These are phyloP conservation scores for Dendroctonus ponderosae DNA, from an alignment of 1,140 invertebrate genomes.

Conservation along the genomic window DNA sequence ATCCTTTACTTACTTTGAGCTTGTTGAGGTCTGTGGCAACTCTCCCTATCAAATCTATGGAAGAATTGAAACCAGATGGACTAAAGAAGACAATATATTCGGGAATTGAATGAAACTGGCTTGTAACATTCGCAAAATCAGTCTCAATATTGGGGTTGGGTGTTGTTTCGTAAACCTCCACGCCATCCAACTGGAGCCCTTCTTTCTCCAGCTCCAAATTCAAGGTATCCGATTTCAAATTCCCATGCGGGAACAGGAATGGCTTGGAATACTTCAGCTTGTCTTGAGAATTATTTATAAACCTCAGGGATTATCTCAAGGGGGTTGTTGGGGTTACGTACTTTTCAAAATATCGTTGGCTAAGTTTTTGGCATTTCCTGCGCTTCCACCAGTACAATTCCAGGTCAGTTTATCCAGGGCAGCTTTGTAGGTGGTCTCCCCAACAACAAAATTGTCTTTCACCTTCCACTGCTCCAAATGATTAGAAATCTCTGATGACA, in stretches of 20 bases:
- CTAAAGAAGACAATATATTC: conserved; percentile 54
- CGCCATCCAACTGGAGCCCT: conserved; percentile 45
- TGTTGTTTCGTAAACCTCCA: conserved; percentile 50
- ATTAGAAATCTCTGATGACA: conserved; percentile 32
- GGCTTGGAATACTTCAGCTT: conserved; percentile 44
- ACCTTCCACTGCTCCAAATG: conserved; percentile 44
- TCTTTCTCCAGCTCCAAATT: conserved; percentile 43
- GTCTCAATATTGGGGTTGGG: conserved; percentile 45
- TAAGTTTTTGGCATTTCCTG: conserved; percentile 52
- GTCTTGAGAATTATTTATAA: conserved; percentile 30
- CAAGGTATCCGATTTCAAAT: conserved; percentile 51
- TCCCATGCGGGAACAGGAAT: conserved; percentile 54
- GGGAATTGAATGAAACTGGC: conserved; percentile 43
- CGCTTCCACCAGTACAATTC: conserved; percentile 46
- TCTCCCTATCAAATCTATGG: conserved; percentile 34
- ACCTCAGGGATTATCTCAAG: not conserved
- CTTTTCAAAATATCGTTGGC: conserved; percentile 48
- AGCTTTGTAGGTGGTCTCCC: conserved; percentile 49
- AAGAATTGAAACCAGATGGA: conserved; percentile 50
- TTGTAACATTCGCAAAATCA: conserved; percentile 42
- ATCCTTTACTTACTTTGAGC: conserved; percentile 39
- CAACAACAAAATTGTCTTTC: conserved; percentile 53
- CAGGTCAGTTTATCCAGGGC: conserved; percentile 45
- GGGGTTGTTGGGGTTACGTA: conserved; percentile 25
- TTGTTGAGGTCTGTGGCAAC: conserved; percentile 33